Base-by-base conservation (phyloP, 2,888 invertebrate genomes). In the Oxytorus armatus region DNA sequence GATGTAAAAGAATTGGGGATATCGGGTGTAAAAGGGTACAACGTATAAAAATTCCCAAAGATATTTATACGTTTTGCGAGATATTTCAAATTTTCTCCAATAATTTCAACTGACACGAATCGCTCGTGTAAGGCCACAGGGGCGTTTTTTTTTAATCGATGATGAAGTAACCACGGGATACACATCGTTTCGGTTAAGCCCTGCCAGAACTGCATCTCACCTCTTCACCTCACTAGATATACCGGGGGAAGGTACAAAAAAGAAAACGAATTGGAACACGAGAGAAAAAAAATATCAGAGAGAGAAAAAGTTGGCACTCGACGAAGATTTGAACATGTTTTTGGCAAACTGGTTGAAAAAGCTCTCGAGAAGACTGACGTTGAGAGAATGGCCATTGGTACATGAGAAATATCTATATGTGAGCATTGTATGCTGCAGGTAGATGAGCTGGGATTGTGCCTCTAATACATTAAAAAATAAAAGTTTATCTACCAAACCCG, bases 221-320 rank as follows among this genome's bases (percentile, higher is more conserved):
- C 61, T 63, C 65, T n/a, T n/a, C 21, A 10, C 18, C 49, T 49
- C 36, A 21, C 11, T 25, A 51, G 16, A 16, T 69, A 36, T 44
- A 49, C 18, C 36, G 14, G 39, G 11, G n/a, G 66, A 11, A 36
- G 44, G 25, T 57, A 33, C 14, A 44, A 68, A 55, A 39, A 76
- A 70, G 18, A 55, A 69, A 57, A 55, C 29, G 66, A 59, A 77
- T 44, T 55, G 42, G 29, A 63, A 57, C 44, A 42, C 44, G 44
- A 49, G 14, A n/a, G 33, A 61, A 69, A 55, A 39, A 61, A 49
- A 23, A 51, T 18, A 61, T 33, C 21, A 36, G 25, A 70, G 47
- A 39, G 68, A 69, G 57, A 57, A 75, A 75, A 69, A 79, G 55
- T 77, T 79, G 69, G 75, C 75, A 75, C 42, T 42, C 21, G 29